Evolutionary conservation across 2,888 invertebrate genomes (phyloP).

Genomic region (Parnassius mnemosyne): DNA sequence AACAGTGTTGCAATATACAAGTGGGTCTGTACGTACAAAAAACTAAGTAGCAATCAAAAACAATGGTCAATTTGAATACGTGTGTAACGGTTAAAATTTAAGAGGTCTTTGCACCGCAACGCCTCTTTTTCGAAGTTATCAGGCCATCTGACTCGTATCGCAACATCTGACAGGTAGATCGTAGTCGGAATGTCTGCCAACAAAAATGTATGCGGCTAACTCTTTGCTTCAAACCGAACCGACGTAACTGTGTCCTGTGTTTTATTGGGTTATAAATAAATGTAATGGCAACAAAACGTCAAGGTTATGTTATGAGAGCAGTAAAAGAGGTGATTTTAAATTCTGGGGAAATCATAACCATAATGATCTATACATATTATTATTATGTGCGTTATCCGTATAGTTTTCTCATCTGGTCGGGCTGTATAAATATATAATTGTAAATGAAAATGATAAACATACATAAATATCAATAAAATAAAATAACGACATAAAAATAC

Average conservation of each 20-base stretch:
- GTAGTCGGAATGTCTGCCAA: constrained; percentile 55
- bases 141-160: constrained; percentile 36
- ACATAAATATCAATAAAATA: no score
- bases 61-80: not conserved
- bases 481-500: no score
- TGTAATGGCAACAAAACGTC: constrained; percentile 18
- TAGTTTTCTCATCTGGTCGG: no score
- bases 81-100: constrained; percentile 36
- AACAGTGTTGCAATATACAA: no score
- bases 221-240: constrained; percentile 34
- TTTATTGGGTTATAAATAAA: constrained; percentile 24
- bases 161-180: constrained; percentile 37
- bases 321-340: not conserved
- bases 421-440: no score
- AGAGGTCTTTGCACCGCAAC: constrained; percentile 48
- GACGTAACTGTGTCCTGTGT: constrained; percentile 3
- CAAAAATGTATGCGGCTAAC: constrained; percentile 38
- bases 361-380: no score
- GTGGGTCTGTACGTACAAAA: not conserved
- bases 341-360: not conserved
- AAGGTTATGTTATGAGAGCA: constrained; percentile 2
- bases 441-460: no score
- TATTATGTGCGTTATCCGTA: no score
- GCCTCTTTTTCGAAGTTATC: constrained; percentile 33
- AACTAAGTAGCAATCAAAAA: constrained; percentile 2